Conservation (phyloP, 2,113 vertebrate genomes). For the Capreolus pygargus region DNA sequence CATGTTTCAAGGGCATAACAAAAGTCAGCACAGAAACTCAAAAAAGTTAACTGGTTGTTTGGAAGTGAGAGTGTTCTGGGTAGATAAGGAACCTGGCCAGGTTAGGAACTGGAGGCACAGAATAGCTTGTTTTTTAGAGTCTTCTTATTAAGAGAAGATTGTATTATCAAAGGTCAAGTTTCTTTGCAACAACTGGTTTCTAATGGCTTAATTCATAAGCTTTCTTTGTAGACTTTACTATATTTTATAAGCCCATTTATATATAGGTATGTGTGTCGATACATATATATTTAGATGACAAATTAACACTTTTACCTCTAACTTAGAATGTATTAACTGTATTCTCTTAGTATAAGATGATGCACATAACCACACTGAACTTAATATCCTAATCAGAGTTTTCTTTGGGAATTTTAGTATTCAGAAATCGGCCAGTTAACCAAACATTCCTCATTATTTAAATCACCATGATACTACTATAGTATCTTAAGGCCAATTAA, state of each 20-base stretch:
- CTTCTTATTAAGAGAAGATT: not conserved
- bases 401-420: not conserved
- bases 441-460: not conserved
- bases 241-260: not conserved
- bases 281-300: not conserved
- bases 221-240: conserved; percentile 1
- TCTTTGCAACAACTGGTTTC: not conserved
- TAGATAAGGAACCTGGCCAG: not conserved
- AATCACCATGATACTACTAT: not conserved
- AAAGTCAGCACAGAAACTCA: conserved; percentile 2
- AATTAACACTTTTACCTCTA: not conserved
- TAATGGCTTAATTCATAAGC: not conserved
- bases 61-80: not conserved
- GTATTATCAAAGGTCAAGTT: conserved; percentile 35
- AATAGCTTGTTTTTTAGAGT: not conserved
- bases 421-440: not conserved
- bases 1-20: not conserved
- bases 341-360: not conserved
- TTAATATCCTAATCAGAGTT: not conserved
- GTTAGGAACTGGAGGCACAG: not conserved
- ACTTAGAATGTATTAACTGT: not conserved
- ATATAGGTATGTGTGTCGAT: not conserved
- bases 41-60: not conserved
- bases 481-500: not conserved
- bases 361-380: not conserved